Percentiles rank a stretch among this genome's conserved stretches.
phyloP scores from a whole-genome alignment of 1,140 invertebrate species.

The Calliopsis andreniformis region DNA sequence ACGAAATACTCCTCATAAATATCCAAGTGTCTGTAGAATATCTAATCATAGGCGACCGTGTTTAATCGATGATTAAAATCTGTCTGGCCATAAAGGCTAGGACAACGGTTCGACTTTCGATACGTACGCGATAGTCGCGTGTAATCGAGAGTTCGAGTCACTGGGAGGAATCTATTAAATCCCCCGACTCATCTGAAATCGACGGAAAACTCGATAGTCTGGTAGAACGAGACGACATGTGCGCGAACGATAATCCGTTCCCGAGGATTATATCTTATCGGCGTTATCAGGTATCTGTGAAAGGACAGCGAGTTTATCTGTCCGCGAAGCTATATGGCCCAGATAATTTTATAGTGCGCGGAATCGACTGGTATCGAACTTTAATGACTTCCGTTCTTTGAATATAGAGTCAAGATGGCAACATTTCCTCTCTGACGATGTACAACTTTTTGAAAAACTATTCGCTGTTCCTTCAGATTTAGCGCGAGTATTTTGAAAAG shows the following conservation, averaged over 20 bases:
- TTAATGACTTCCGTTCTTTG: neutral
- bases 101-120: neutral
- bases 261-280: slow-evolving; percentile 69
- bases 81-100: neutral
- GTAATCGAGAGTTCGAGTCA: slow-evolving; percentile 9
- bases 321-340: slow-evolving; percentile 39
- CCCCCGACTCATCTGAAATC: slow-evolving; percentile 23
- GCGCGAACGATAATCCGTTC: slow-evolving; percentile 54
- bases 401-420: too few relatives aligned
- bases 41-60: too few relatives aligned
- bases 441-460: too few relatives aligned
- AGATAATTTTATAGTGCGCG: slow-evolving; percentile 62
- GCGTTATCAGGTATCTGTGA: slow-evolving; percentile 64
- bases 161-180: slow-evolving; percentile 36
- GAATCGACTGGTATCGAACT: neutral
- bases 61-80: neutral
- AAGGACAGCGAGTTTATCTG: slow-evolving; percentile 55
- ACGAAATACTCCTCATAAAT: too few relatives aligned
- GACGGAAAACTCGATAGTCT: slow-evolving; percentile 40
- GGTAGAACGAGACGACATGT: slow-evolving; percentile 44
- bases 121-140: neutral
- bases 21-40: too few relatives aligned
- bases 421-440: too few relatives aligned
- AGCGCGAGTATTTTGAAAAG: too few relatives aligned
- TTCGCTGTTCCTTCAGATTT: too few relatives aligned